Conservation (phyloP, 2,888 invertebrate genomes). For the Psylliodes chrysocephalus region DNA sequence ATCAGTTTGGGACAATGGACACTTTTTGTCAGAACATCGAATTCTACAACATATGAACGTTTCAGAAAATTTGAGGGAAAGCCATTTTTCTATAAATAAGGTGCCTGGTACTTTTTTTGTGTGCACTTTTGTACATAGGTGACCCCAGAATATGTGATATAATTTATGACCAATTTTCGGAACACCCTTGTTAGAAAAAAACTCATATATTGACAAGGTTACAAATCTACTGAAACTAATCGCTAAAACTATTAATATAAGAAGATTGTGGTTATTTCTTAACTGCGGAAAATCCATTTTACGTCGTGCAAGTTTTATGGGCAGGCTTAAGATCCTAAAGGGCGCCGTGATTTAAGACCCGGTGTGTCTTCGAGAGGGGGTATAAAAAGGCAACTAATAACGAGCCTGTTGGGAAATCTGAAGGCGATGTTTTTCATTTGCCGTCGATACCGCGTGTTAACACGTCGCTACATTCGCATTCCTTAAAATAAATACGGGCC, state of each 20-base stretch:
- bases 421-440: conserved; percentile 39
- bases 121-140: too few species aligned
- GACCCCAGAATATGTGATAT: too few species aligned
- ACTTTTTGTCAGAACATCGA: too few species aligned
- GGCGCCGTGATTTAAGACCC: conserved; percentile 42
- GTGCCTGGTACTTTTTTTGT: too few species aligned
- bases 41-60: too few species aligned
- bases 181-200: too few species aligned
- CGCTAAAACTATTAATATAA: conserved; percentile 29
- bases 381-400: conserved; percentile 42
- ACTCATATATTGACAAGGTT: too few species aligned
- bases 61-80: too few species aligned
- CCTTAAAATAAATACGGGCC: not conserved
- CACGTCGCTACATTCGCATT: conserved; percentile 20
- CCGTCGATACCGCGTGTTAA: conserved; percentile 27
- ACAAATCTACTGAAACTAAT: conserved; percentile 9
- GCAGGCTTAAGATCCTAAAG: conserved; percentile 29
- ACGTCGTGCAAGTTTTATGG: conserved; percentile 31
- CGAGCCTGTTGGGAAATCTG: conserved; percentile 45
- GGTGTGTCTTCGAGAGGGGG: conserved; percentile 20
- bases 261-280: conserved; percentile 23
- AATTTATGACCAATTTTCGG: too few species aligned
- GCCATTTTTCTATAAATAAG: too few species aligned
- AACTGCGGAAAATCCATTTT: conserved; percentile 33
- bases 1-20: too few species aligned